A percentile compares a stretch with the other conserved stretches of the same genome.
These are phyloP conservation scores for Triplophysa siluroides DNA, from an alignment of 2,113 vertebrate genomes.

Conservation along the genomic window DNA sequence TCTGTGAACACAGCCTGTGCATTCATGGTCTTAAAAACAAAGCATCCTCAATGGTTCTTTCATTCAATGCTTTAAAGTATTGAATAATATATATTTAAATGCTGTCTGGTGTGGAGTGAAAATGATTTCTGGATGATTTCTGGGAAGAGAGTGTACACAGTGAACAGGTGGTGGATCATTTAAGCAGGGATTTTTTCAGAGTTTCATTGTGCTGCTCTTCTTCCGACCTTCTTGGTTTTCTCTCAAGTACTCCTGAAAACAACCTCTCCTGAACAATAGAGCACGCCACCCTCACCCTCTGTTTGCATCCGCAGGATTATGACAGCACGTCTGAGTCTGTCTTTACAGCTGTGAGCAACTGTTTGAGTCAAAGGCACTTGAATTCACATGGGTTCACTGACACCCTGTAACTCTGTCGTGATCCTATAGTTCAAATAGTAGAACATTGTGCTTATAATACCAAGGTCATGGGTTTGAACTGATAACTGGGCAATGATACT, in stretches of 20 bases:
- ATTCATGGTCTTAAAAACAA: background rate
- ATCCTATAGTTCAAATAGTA: too few relatives aligned
- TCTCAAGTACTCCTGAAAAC: constrained; percentile 22
- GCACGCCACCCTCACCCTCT: constrained; percentile 23
- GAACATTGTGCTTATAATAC: too few relatives aligned
- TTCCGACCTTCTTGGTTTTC: constrained; percentile 55
- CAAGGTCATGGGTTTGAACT: too few relatives aligned
- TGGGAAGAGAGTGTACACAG: constrained; percentile 62
- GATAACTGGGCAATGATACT: too few relatives aligned
- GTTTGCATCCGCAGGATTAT: constrained; percentile 13
- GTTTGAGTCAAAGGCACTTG: background rate
- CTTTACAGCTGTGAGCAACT: constrained; percentile 13
- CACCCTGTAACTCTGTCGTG: background rate
- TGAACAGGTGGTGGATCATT: constrained; percentile 72
- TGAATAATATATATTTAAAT: background rate
- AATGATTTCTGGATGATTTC: constrained; percentile 56
- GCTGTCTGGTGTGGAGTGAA: background rate
- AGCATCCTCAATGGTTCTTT: background rate
- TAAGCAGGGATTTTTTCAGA: constrained; percentile 66
- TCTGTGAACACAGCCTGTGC: background rate
- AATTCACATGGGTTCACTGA: background rate
- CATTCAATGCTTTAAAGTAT: too few relatives aligned
- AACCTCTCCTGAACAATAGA: constrained; percentile 45
- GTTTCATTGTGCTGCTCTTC: constrained; percentile 69
- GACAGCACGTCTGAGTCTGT: background rate